A percentile compares a stretch with the other conserved stretches of the same genome.
These are phyloP conservation scores for Coelopa pilipes DNA, from an alignment of 2,888 invertebrate genomes.

Conservation along the genomic window DNA sequence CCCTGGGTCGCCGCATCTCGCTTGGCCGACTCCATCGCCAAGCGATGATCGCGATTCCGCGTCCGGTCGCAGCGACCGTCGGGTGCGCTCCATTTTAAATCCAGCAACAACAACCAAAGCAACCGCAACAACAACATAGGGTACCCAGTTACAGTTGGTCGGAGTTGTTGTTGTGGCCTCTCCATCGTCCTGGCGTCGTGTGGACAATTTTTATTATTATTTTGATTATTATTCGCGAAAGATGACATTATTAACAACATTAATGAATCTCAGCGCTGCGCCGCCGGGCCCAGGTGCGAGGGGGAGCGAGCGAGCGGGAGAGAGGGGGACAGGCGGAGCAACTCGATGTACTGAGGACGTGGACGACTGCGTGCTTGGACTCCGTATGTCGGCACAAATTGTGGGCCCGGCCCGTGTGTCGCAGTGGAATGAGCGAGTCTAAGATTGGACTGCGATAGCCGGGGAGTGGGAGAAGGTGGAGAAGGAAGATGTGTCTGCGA, in stretches of 20 bases:
- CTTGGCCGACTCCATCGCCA: too few species aligned
- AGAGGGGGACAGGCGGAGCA: too few species aligned
- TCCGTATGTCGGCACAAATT: constrained; percentile 31
- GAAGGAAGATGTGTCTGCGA: too few species aligned
- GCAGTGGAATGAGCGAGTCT: too few species aligned
- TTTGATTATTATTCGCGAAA: constrained; percentile 53
- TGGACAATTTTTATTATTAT: constrained; percentile 52
- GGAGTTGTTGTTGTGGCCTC: too few species aligned
- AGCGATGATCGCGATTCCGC: too few species aligned
- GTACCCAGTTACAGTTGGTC: background rate
- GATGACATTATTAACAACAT: constrained; percentile 54
- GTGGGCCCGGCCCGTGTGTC: background rate
- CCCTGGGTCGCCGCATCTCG: too few species aligned
- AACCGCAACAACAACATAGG: background rate
- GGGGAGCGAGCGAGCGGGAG: too few species aligned
- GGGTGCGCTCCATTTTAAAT: background rate
- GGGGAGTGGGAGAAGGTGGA: too few species aligned
- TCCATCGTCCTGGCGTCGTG: background rate
- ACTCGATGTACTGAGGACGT: too few species aligned
- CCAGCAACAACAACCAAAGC: background rate
- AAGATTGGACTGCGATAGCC: too few species aligned
- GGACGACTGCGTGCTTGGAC: constrained; percentile 34
- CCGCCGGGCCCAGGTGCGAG: constrained; percentile 31
- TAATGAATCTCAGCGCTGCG: constrained; percentile 44
- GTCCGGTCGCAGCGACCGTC: background rate